These are phyloP conservation scores for Panorpa germanica DNA, from an alignment of 2,888 invertebrate genomes.

Conservation along the genomic window DNA sequence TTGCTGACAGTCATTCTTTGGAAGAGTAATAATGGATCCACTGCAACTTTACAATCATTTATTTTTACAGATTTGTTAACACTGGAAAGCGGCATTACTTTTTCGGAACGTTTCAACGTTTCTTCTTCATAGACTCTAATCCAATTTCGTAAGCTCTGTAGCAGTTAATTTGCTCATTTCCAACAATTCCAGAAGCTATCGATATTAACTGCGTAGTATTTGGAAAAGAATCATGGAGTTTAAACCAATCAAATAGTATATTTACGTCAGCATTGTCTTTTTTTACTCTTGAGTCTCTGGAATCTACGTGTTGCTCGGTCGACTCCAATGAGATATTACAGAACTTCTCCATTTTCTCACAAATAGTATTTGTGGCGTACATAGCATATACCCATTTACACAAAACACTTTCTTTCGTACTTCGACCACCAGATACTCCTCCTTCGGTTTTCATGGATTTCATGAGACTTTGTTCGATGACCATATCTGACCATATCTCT, in stretches of 20 bases:
- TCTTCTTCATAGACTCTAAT: slow-evolving; percentile 12
- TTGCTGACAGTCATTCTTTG: slow-evolving; percentile 14
- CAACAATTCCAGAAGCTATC: slow-evolving; percentile 15
- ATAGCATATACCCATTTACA: no score
- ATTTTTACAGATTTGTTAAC: slow-evolving; percentile 12
- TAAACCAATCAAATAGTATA: slow-evolving; percentile 14
- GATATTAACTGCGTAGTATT: slow-evolving; percentile 13
- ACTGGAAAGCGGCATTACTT: slow-evolving; percentile 12
- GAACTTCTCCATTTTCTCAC: slow-evolving; percentile 12
- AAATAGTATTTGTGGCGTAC: no score
- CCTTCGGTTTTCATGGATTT: no score
- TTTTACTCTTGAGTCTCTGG: slow-evolving; percentile 17
- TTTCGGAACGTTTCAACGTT: no score
- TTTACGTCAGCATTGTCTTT: slow-evolving; percentile 14
- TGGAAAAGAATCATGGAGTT: slow-evolving; percentile 13
- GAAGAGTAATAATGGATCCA: slow-evolving; percentile 12
- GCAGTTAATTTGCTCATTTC: slow-evolving; percentile 14
- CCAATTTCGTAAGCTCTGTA: slow-evolving; percentile 13
- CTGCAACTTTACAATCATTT: slow-evolving; percentile 9
- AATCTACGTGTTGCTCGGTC: slow-evolving; percentile 18
- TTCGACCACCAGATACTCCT: no score
- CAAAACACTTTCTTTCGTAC: no score
- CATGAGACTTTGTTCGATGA: no score
- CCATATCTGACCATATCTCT: no score
- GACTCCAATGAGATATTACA: slow-evolving; percentile 15